Evolutionary conservation across 2,113 vertebrate species (phyloP).

Genomic region (Hemichromis elongatus): DNA sequence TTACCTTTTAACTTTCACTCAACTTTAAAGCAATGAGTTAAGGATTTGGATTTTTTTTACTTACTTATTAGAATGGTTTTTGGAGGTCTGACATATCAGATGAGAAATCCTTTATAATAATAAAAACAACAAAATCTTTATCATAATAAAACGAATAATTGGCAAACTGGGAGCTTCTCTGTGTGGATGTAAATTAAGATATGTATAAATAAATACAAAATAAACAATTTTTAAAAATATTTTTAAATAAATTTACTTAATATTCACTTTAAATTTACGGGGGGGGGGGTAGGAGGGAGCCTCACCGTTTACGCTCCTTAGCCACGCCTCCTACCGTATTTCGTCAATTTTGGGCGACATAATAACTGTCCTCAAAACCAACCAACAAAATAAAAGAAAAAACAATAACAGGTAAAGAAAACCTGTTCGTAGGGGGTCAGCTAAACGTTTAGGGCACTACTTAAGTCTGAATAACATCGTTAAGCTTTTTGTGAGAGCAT

Average conservation of each 20-base stretch:
- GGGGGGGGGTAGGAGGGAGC: neutral
- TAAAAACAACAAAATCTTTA: neutral
- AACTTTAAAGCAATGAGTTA: neutral
- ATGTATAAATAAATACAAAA: neutral
- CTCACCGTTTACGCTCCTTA: neutral
- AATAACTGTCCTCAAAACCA: neutral
- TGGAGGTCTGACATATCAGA: neutral
- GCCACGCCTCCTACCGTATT: neutral
- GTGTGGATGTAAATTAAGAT: neutral
- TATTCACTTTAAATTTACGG: neutral
- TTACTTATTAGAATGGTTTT: neutral
- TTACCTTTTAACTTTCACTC: neutral
- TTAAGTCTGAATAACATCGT: too few species aligned
- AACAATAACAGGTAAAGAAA: neutral
- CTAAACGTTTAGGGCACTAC: fast-evolving
- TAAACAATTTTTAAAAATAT: neutral
- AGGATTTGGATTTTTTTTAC: neutral
- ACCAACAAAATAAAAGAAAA: neutral
- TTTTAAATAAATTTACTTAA: neutral
- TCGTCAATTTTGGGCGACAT: constrained; percentile 22
- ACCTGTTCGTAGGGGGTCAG: neutral
- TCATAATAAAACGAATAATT: neutral
- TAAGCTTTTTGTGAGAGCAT: neutral
- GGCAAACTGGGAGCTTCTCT: neutral
- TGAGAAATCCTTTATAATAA: neutral